Percentiles rank a stretch among this genome's conserved stretches.
phyloP scores from a whole-genome alignment of 1,140 invertebrate genomes.

The Colletes latitarsis region DNA sequence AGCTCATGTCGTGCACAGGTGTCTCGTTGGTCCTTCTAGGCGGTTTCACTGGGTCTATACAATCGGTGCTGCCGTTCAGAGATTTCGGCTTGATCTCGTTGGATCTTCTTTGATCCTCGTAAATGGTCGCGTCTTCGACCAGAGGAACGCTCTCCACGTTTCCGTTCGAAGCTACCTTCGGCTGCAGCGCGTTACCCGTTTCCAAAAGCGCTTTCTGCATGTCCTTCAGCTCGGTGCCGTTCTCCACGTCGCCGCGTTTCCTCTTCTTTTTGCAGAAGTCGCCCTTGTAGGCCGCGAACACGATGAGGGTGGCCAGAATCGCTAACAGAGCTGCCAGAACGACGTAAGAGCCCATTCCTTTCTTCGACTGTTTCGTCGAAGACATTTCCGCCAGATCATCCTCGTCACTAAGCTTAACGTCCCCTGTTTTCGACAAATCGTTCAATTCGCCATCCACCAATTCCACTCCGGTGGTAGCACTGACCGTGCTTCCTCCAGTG shows the following conservation, averaged over 20 bases:
- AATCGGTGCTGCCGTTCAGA: conserved; percentile 47
- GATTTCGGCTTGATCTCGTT: conserved; percentile 21
- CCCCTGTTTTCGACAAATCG: conserved; percentile 28
- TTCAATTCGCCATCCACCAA: neutral
- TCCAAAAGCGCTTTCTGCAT: conserved; percentile 76
- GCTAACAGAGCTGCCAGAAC: conserved; percentile 72
- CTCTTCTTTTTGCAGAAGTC: conserved; percentile 75
- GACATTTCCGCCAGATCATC: conserved; percentile 63
- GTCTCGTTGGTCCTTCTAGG: conserved; percentile 64
- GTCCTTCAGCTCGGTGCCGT: conserved; percentile 78
- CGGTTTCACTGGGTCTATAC: conserved; percentile 74
- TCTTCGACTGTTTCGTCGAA: conserved; percentile 69
- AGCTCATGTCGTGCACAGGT: conserved; percentile 44
- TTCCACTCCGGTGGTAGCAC: neutral
- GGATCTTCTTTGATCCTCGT: conserved; percentile 52
- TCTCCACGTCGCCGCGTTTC: conserved; percentile 72
- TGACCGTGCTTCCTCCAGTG: neutral
- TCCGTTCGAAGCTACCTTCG: conserved; percentile 74
- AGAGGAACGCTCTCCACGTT: conserved; percentile 74
- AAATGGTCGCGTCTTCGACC: conserved; percentile 56
- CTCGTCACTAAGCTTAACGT: conserved; percentile 25
- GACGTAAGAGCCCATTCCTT: conserved; percentile 78
- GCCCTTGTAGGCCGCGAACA: conserved; percentile 77
- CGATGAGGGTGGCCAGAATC: conserved; percentile 73
- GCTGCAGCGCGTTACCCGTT: conserved; percentile 54